Conservation (phyloP, 2,113 vertebrate genomes). For the Melierax canorus region DNA sequence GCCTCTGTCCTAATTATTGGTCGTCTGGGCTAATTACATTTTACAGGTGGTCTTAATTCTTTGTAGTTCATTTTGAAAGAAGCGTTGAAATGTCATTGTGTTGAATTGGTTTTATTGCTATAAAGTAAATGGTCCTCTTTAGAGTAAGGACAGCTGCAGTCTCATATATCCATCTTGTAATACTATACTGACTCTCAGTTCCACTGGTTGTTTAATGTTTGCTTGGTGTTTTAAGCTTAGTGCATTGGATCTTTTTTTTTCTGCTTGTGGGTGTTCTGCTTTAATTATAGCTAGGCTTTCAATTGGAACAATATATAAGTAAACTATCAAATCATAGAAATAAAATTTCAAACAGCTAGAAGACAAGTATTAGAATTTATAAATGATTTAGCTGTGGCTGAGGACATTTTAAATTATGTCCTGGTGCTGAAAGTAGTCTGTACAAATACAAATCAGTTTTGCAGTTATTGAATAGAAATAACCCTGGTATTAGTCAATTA, state of each 20-base stretch:
- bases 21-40: not conserved
- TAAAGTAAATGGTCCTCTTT: not conserved
- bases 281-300: not conserved
- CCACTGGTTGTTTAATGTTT: not conserved
- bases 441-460: not conserved
- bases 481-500: not conserved
- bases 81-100: not conserved
- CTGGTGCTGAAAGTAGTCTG: not conserved
- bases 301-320: too few relatives aligned
- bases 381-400: not conserved
- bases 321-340: not conserved
- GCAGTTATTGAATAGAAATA: not conserved
- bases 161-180: not conserved
- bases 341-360: not conserved
- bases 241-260: not conserved
- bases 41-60: not conserved
- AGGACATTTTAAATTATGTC: not conserved
- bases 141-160: not conserved
- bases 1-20: not conserved
- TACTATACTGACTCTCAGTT: not conserved
- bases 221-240: not conserved
- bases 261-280: not conserved
- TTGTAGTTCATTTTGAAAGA: not conserved
- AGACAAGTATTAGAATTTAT: not conserved
- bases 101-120: not conserved